phyloP scores from a whole-genome alignment of 2,113 vertebrate genomes.

The Rattus norvegicus region DNA sequence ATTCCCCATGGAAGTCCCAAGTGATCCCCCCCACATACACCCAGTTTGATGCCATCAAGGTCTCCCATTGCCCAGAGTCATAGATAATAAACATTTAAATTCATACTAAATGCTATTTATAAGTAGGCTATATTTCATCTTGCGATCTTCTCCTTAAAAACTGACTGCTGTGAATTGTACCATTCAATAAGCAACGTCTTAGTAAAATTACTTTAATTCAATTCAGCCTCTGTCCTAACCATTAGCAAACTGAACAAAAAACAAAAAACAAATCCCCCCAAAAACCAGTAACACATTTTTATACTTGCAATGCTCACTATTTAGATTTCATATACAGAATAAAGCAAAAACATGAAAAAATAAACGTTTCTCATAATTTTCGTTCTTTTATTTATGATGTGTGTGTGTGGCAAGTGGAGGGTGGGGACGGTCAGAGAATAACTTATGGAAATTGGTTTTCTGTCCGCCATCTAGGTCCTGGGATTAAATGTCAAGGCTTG shows the following conservation, averaged over 20 bases:
- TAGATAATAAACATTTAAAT: not conserved
- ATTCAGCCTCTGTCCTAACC: not conserved
- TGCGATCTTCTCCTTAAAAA: conserved; percentile 20
- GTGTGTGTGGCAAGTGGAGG: not conserved
- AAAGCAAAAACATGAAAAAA: conserved; percentile 59
- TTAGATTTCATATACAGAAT: conserved; percentile 40
- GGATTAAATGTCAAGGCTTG: not conserved
- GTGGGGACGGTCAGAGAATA: not conserved
- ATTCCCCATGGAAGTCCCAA: not conserved
- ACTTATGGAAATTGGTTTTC: not conserved
- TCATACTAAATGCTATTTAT: not conserved
- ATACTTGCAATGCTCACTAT: conserved; percentile 30
- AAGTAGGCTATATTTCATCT: not conserved
- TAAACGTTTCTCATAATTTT: not conserved
- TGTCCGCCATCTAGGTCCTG: not conserved
- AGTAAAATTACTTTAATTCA: conserved; percentile 56
- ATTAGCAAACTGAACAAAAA: conserved; percentile 48
- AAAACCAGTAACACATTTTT: not conserved
- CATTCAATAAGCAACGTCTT: conserved; percentile 28
- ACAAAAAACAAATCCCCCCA: too few relatives aligned
- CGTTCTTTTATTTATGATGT: not conserved
- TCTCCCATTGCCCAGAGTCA: not conserved
- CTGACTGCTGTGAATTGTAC: not conserved
- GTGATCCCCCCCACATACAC: not conserved
- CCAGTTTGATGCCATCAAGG: not conserved